Conservation (phyloP, 2,113 vertebrate genomes). For the Tenrec ecaudatus region DNA sequence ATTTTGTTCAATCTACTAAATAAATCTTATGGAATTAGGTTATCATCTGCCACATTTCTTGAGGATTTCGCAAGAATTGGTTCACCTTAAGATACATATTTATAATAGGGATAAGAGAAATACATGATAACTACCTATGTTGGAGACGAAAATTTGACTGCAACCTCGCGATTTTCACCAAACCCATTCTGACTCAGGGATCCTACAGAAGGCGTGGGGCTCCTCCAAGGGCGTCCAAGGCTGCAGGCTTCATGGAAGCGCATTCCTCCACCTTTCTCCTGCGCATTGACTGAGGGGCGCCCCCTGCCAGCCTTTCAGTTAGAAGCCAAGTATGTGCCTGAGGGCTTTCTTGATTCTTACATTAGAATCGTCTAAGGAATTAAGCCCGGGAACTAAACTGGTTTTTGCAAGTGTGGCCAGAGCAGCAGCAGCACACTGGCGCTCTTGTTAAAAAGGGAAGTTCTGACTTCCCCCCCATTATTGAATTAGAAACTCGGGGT, state of each 20-base stretch:
- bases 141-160: background rate
- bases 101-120: background rate
- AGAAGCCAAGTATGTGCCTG: background rate
- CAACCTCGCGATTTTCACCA: background rate
- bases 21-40: background rate
- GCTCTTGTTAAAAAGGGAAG: constrained; percentile 25
- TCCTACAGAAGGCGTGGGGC: no score
- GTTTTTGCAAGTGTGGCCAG: background rate
- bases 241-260: background rate
- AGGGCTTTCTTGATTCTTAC: background rate
- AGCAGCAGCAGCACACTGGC: background rate
- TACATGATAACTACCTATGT: background rate
- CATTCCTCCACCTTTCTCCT: background rate
- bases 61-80: constrained; percentile 11
- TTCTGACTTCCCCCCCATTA: background rate
- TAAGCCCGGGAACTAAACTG: background rate
- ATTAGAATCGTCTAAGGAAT: background rate
- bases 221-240: background rate
- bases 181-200: background rate
- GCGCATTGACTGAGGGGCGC: background rate
- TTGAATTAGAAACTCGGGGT: background rate
- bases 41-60: background rate
- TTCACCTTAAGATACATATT: background rate
- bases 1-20: background rate
- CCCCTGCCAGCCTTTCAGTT: background rate